Conservation (phyloP, 2,113 vertebrate genomes). For the Eretmodus cyanostictus region DNA sequence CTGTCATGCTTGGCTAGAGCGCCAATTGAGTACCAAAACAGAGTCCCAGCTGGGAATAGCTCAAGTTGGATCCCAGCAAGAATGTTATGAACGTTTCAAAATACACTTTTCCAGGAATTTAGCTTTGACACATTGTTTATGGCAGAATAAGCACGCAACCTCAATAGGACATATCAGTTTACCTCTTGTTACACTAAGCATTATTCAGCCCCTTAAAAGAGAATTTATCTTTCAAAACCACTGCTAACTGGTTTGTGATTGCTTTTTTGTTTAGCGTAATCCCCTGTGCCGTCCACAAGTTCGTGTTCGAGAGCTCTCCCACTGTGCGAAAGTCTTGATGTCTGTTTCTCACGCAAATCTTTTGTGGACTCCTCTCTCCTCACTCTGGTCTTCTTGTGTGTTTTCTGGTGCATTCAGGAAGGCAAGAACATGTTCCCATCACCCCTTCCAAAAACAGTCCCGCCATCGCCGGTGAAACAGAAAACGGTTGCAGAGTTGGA, state of each 20-base stretch:
- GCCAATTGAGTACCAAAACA: constrained; percentile 22
- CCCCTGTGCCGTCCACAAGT: background rate
- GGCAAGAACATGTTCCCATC: constrained; percentile 72
- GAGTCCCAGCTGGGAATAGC: constrained; percentile 15
- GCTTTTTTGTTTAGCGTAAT: constrained; percentile 43
- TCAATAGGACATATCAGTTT: constrained; percentile 41
- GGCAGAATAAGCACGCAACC: constrained; percentile 34
- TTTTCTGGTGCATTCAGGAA: constrained; percentile 53
- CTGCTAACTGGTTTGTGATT: constrained; percentile 44
- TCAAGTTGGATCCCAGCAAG: constrained; percentile 16
- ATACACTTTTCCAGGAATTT: constrained; percentile 43
- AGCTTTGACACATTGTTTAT: constrained; percentile 52
- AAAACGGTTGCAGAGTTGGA: constrained; percentile 55
- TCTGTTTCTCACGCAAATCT: constrained; percentile 43
- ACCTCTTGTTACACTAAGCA: constrained; percentile 25
- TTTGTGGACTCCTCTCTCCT: background rate
- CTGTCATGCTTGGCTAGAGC: background rate
- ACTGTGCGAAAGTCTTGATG: constrained; percentile 25
- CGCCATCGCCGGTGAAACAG: constrained; percentile 50
- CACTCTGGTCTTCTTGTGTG: background rate
- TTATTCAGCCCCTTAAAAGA: constrained; percentile 30
- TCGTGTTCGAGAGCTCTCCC: constrained; percentile 21
- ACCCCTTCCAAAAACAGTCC: constrained; percentile 59
- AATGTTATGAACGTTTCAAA: constrained; percentile 47
- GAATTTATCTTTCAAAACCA: constrained; percentile 41